phyloP scores from a whole-genome alignment of 2,888 invertebrate species.

The Zeuzera pyrina region DNA sequence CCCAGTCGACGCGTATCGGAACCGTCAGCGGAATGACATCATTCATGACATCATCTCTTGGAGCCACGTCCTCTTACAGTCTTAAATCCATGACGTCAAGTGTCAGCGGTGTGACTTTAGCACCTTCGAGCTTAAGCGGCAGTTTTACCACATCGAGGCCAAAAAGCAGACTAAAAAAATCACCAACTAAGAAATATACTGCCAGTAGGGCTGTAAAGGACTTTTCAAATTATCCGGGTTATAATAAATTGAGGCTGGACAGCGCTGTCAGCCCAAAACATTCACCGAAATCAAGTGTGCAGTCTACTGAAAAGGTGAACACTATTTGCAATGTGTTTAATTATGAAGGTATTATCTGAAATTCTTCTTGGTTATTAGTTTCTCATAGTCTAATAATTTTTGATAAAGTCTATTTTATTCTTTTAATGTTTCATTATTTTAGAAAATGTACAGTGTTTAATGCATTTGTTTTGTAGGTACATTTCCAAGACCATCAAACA shows the following conservation, averaged over 20 bases:
- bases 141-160: constrained; percentile 54
- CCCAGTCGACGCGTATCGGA: constrained; percentile 48
- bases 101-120: constrained; percentile 50
- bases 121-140: constrained; percentile 55
- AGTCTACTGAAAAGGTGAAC: constrained; percentile 41
- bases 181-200: constrained; percentile 55
- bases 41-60: constrained; percentile 51
- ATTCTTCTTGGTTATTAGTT: background rate
- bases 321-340: no score
- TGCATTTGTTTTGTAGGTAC: constrained; percentile 39
- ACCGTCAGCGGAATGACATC: constrained; percentile 45
- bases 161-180: constrained; percentile 58
- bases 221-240: constrained; percentile 46
- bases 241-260: constrained; percentile 62
- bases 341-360: no score
- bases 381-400: background rate
- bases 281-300: constrained; percentile 36
- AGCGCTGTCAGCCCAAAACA: constrained; percentile 67
- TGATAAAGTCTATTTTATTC: background rate
- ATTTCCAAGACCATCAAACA: constrained; percentile 52
- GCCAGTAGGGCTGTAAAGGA: constrained; percentile 45
- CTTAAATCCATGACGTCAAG: constrained; percentile 51
- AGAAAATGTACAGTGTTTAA: no score
- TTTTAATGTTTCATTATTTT: background rate
- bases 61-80: constrained; percentile 57